Base-by-base conservation (phyloP, 2,113 vertebrate genomes). In the Anarrhichthys ocellatus region DNA sequence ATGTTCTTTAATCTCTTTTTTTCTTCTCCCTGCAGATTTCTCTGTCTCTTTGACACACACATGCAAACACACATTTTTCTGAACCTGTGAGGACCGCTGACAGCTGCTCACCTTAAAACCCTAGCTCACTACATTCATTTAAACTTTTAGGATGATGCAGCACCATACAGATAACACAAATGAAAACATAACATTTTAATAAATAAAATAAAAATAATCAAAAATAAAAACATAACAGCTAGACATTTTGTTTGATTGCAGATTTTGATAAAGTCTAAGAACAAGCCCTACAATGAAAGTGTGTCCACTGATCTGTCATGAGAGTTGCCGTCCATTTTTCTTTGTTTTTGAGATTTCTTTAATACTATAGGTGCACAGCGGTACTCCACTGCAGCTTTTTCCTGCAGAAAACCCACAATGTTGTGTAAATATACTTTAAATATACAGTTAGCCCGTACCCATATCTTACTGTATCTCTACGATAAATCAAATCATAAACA, bases 21-120 rank as follows among this genome's bases (percentile, higher is more conserved):
- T 44, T 24, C 11, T n/a, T 46, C 34, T 79, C 29, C 27, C 34
- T 38, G 70, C 9, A 73, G 6, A 42, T 72, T 74, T 54, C 15
- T 76, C 59, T 77, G 20, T 83, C 36, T 73, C 46, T 38, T 56
- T 32, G 20, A 78, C 14, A 17, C 34, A 77, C 50, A 73, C 15
- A 56, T 24, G 10, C n/a, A 18, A 9, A 76, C 42, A 44, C 52
- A 15, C 61, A 72, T 54, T 54, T 58, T 61, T 46, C 5, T 52
- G 7, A 29, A 8, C 11, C 64, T 52, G 18, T 67, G 44, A 46
- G 48, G 56, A 77, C 11, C 20, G 15, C 11, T 29, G 17, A 24
- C 48, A 65, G 36, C 27, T n/a, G 1, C 3, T 54, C 32, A 34
- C 3, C 11, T 42, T 22, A 56, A 46, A 70, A 20, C n/a, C 5